Percentiles rank a stretch among this genome's conserved stretches.
These are phyloP conservation scores for Eupeodes luniger DNA, from an alignment of 2,888 invertebrate genomes.

Conservation along the genomic window DNA sequence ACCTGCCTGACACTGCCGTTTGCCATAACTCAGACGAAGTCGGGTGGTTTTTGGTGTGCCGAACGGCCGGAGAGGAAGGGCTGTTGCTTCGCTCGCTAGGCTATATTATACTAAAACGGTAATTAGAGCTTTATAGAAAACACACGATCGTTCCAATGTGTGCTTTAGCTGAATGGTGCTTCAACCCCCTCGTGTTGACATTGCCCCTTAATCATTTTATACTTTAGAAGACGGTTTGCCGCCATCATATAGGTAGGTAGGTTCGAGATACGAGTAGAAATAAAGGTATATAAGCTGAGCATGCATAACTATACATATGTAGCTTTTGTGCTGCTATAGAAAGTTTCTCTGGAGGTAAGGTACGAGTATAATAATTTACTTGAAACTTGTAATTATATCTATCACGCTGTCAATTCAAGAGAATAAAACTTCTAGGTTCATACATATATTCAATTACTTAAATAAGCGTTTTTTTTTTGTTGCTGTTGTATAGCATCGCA, in stretches of 20 bases:
- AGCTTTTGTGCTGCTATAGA: conserved; percentile 23
- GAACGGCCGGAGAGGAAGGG: not conserved
- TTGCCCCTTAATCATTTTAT: conserved; percentile 51
- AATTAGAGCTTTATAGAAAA: conserved; percentile 65
- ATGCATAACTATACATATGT: not conserved
- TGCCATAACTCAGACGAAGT: conserved; percentile 4
- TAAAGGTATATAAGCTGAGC: too few species aligned
- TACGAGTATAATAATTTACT: conserved; percentile 33
- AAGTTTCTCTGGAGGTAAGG: not conserved
- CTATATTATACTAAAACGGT: conserved; percentile 42
- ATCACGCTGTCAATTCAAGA: conserved; percentile 58
- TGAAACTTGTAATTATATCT: conserved; percentile 57
- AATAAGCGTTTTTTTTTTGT: not conserved
- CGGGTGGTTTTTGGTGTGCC: not conserved
- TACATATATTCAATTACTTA: conserved; percentile 42
- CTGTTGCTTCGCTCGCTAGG: conserved; percentile 32
- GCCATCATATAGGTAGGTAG: not conserved
- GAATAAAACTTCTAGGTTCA: conserved; percentile 17
- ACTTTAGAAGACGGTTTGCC: conserved; percentile 30
- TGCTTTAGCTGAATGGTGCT: conserved; percentile 18
- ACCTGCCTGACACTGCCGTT: conserved; percentile 14
- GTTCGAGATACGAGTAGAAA: too few species aligned
- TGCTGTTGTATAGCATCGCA: not conserved
- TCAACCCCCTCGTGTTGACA: conserved; percentile 48
- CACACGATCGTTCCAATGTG: conserved; percentile 36